Percentiles rank a stretch among this genome's conserved stretches.
These are phyloP conservation scores for Cricetomys ansorgei DNA, from an alignment of 2,113 vertebrate genomes.

Conservation along the genomic window DNA sequence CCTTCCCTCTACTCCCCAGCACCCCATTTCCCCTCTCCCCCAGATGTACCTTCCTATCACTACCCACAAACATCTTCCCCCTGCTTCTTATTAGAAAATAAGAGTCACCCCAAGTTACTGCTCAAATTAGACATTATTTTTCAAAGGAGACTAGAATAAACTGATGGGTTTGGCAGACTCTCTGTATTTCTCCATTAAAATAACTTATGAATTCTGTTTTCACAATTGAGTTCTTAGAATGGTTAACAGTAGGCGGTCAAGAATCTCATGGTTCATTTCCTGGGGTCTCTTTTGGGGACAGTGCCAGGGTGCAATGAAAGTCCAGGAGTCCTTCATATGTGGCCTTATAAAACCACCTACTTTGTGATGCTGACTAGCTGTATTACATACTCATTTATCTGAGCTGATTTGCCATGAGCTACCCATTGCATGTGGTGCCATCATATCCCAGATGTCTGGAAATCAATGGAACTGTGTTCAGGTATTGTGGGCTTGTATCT, in stretches of 20 bases:
- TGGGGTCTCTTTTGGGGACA: not conserved
- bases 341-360: not conserved
- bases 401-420: not conserved
- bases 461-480: not conserved
- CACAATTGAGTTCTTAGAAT: not conserved
- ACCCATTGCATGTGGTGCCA: not conserved
- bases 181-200: not conserved
- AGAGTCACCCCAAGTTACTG: too few relatives aligned
- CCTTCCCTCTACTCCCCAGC: too few relatives aligned
- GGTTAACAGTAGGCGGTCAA: rapidly evolving
- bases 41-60: too few relatives aligned
- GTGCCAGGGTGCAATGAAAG: rapidly evolving
- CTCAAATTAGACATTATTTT: too few relatives aligned
- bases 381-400: not conserved
- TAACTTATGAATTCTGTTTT: not conserved
- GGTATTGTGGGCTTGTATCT: too few relatives aligned
- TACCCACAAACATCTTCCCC: too few relatives aligned
- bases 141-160: not conserved
- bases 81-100: too few relatives aligned
- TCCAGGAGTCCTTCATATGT: too few relatives aligned
- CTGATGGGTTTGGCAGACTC: too few relatives aligned
- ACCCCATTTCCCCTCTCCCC: too few relatives aligned
- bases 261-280: too few relatives aligned
- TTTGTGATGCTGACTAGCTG: not conserved
- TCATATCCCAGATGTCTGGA: not conserved